A percentile compares a stretch with the other conserved stretches of the same genome.
These are phyloP conservation scores for Esperia sulphurella DNA, from an alignment of 2,888 invertebrate genomes.

Conservation along the genomic window DNA sequence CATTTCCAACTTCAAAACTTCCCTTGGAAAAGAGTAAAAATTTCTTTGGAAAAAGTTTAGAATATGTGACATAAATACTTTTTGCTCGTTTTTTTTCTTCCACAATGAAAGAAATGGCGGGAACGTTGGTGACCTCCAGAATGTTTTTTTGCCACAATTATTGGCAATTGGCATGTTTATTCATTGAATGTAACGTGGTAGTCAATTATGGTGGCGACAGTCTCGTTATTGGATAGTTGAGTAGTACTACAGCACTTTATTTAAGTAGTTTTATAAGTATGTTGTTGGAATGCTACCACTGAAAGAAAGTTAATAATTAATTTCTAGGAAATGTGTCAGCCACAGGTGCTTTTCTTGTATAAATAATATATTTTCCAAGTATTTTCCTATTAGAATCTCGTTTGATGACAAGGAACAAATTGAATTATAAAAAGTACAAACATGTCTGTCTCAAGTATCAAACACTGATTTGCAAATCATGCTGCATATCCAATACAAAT, in stretches of 20 bases:
- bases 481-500: no score
- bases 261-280: no score
- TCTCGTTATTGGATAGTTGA: constrained; percentile 20
- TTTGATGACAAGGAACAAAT: no score
- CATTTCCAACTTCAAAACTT: constrained; percentile 37
- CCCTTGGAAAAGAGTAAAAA: constrained; percentile 19
- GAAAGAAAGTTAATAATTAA: no score
- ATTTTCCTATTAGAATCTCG: no score
- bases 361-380: no score
- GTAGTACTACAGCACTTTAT: neutral
- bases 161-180: constrained; percentile 53
- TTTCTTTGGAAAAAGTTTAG: neutral
- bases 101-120: constrained; percentile 19
- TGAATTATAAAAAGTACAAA: no score
- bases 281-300: no score
- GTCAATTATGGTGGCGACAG: constrained; percentile 34
- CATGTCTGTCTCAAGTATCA: no score
- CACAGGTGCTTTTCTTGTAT: no score
- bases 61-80: neutral
- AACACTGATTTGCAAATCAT: no score
- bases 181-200: constrained; percentile 29
- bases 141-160: constrained; percentile 54
- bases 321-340: no score
- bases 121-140: constrained; percentile 36
- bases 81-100: constrained; percentile 22